These are phyloP conservation scores for Callyntrura guangdongensis DNA, from an alignment of 2,888 invertebrate genomes.

Conservation along the genomic window DNA sequence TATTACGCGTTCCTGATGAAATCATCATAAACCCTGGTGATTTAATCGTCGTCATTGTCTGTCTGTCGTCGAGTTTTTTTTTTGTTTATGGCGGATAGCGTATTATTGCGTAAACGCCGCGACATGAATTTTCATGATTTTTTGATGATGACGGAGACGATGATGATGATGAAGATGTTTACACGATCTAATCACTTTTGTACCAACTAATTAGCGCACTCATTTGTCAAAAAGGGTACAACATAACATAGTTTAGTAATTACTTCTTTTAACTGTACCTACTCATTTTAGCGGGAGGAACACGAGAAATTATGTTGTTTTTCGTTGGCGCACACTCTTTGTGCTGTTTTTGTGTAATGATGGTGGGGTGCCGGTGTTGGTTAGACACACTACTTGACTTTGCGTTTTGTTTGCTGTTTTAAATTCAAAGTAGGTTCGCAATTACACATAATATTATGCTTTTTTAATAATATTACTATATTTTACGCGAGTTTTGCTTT, in stretches of 20 bases:
- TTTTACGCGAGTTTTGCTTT: too few relatives aligned
- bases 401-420: background rate
- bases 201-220: conserved; percentile 35
- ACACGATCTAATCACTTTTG: background rate
- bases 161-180: conserved; percentile 42
- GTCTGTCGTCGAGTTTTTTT: background rate
- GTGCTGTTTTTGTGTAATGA: too few relatives aligned
- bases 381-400: background rate
- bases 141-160: background rate
- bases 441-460: too few relatives aligned
- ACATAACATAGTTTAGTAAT: too few relatives aligned
- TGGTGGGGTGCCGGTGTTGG: background rate
- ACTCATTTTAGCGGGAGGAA: too few relatives aligned
- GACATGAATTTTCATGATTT: background rate
- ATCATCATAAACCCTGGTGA: background rate
- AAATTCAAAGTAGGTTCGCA: too few relatives aligned
- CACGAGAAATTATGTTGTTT: background rate
- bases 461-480: too few relatives aligned
- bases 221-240: conserved; percentile 13
- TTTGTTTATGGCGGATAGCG: background rate
- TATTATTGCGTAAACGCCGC: background rate
- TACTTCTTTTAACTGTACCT: too few relatives aligned
- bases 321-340: too few relatives aligned
- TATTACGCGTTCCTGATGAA: too few relatives aligned
- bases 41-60: too few relatives aligned